Conservation (phyloP, 2,888 invertebrate genomes). For the Pyrrhosoma nymphula region DNA sequence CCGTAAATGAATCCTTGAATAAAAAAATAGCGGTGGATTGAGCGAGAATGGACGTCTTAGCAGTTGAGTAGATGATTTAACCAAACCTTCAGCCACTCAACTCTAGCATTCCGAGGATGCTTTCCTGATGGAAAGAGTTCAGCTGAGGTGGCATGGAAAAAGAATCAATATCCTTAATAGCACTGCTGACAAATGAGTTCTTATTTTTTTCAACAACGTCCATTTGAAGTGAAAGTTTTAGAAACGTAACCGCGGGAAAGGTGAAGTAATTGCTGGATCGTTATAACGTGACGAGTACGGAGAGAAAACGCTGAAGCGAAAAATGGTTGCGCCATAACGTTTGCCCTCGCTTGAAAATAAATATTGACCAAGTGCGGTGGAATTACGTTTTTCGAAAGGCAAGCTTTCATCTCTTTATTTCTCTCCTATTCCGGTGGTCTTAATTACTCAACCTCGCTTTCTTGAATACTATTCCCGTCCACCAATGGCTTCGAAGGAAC, state of each 20-base stretch:
- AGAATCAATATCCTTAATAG: not conserved
- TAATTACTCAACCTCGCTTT: not conserved
- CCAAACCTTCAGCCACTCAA: not conserved
- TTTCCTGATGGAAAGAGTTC: not conserved
- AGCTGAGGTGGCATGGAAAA: not conserved
- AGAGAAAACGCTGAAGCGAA: not conserved
- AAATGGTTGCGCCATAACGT: not conserved
- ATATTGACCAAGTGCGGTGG: not conserved
- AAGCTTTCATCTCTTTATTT: not conserved
- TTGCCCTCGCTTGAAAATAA: not conserved
- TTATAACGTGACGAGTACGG: not conserved
- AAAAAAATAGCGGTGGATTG: not conserved
- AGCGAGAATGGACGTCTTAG: not conserved
- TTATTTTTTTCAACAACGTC: not conserved
- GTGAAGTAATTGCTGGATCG: not conserved
- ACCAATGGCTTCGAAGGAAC: not conserved
- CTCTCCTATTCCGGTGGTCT: not conserved
- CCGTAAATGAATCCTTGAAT: not conserved
- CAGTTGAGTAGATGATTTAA: not conserved
- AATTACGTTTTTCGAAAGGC: not conserved
- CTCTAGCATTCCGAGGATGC: not conserved
- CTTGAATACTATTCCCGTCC: not conserved
- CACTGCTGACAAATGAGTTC: not conserved
- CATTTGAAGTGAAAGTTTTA: not conserved
- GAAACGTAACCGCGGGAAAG: not conserved